phyloP scores from a whole-genome alignment of 2,888 invertebrate species.

The Synanthedon andrenaeformis region DNA sequence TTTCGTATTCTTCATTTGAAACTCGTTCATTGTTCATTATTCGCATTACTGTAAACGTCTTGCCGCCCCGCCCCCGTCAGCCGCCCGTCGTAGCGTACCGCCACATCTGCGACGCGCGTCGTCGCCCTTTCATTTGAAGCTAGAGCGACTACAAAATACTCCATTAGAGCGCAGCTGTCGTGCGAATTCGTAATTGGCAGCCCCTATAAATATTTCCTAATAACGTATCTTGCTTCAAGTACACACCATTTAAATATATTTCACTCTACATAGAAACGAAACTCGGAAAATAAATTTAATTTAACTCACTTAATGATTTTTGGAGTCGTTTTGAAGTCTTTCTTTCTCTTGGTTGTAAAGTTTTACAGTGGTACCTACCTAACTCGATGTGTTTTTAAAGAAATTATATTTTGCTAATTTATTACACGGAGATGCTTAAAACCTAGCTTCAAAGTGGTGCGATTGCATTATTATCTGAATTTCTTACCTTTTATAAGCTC shows the following conservation, averaged over 20 bases:
- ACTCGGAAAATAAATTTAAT: too few species aligned
- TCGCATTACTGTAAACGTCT: neutral
- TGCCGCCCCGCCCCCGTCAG: neutral
- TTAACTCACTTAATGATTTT: too few species aligned
- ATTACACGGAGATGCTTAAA: too few species aligned
- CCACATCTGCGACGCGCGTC: constrained; percentile 55
- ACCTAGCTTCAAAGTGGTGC: too few species aligned
- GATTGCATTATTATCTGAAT: too few species aligned
- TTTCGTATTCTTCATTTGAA: neutral
- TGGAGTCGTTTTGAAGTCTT: too few species aligned
- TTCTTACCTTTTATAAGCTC: too few species aligned
- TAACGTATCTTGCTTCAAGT: constrained; percentile 4
- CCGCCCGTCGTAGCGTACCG: constrained; percentile 9
- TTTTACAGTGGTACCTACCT: too few species aligned
- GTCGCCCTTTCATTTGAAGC: constrained; percentile 52
- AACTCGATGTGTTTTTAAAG: too few species aligned
- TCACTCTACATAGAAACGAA: too few species aligned
- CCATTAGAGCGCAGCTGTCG: constrained; percentile 54
- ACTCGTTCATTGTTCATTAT: neutral
- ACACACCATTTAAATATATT: neutral
- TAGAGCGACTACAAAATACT: constrained; percentile 58
- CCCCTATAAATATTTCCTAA: constrained; percentile 39
- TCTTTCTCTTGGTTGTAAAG: too few species aligned
- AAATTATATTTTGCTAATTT: too few species aligned
- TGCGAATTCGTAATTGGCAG: constrained; percentile 49